phyloP scores from a whole-genome alignment of 2,113 vertebrate species.

The Hylia prasina region DNA sequence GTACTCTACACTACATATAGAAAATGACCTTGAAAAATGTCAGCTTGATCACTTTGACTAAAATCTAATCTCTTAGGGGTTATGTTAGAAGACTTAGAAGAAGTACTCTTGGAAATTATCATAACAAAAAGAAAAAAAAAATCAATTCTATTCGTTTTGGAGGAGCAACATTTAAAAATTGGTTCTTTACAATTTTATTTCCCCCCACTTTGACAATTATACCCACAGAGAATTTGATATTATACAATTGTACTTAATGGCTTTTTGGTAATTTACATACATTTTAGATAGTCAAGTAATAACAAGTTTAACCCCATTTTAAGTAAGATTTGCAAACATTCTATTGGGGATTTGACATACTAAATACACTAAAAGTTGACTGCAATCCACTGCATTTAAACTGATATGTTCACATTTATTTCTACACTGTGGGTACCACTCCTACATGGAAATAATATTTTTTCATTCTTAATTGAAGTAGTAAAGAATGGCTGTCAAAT shows the following conservation, averaged over 20 bases:
- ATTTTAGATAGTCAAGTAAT: conserved; percentile 37
- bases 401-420: background rate
- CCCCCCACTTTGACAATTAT: conserved; percentile 41
- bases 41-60: conserved; percentile 65
- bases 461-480: background rate
- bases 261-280: conserved; percentile 53
- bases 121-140: conserved; percentile 52
- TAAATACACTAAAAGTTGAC: background rate
- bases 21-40: conserved; percentile 71
- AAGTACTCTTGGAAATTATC: conserved; percentile 57
- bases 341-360: background rate
- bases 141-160: conserved; percentile 38
- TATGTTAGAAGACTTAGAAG: conserved; percentile 38
- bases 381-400: conserved; percentile 5
- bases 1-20: conserved; percentile 59
- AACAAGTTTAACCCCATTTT: conserved; percentile 47
- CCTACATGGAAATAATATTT: background rate
- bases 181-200: conserved; percentile 33
- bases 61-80: conserved; percentile 61
- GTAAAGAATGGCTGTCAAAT: background rate
- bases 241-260: conserved; percentile 50
- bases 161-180: conserved; percentile 30
- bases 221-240: conserved; percentile 57
- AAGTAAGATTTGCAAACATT: conserved; percentile 35
- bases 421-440: background rate